Evolutionary conservation across 2,797 vertebrate genomes (phyloP), one percentile per base, ranked within the genome.

Genomic region (Carduelis carduelis): DNA sequence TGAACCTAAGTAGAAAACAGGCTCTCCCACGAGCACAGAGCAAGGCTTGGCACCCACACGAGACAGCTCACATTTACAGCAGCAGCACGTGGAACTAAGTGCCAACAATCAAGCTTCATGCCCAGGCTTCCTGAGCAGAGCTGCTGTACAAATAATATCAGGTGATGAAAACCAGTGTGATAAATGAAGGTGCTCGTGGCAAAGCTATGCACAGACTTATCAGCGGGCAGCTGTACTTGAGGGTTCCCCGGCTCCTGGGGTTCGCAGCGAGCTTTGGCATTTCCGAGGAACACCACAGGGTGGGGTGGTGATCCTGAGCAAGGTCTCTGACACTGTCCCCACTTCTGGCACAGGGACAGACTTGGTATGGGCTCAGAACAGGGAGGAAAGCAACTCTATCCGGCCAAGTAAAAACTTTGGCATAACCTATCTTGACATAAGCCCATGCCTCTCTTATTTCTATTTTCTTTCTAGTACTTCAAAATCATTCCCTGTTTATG

Each of bases 141-240:
- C 52, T 79, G 52, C 85, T 79, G 83, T 57, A 63, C 83, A 79
- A 72, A 69, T 49, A 49, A 1, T 83, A 92, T 66, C 94, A 82
- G 85, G 87, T 84, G 95, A 79, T 57, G 87, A 95, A 94, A 94
- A 79, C 6, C 57, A 22, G n/a, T 1, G 41, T 32, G 91, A 96
- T 86, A 94, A 92, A 91, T 39, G 56, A 52, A 78, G 84, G 84
- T 59, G 76, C 52, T 34, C 19, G 70, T 81, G 60, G 82, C 70
- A 89, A 79, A 88, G 59, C 72, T 69, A 15, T 8, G 52, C 77
- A 76, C 55, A n/a, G 59, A 52, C 49, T 37, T 70, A 57, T 24
- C 47, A 47, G 57, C 0, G 0, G 52, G 82, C 84, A 66, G 84
- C 24, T 81, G 61, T 7, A n/a, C n/a, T 4, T 52, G 32, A 92